Evolutionary conservation across 2,113 vertebrate species (phyloP), one percentile per base, ranked within the genome.

Genomic region (Thymallus thymallus): DNA sequence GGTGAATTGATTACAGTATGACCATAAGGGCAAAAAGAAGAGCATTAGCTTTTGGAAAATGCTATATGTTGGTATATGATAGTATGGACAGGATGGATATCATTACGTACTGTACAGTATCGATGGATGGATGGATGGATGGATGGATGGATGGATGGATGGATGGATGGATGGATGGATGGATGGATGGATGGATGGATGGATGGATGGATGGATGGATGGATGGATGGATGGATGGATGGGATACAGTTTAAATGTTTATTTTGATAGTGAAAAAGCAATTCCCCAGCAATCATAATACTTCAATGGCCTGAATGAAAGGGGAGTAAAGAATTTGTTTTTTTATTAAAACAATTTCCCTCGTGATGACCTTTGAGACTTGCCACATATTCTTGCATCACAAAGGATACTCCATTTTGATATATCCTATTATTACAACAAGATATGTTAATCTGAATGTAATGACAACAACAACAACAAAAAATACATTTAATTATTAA

Each of bases 391-490:
- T 60, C 26, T 69, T 46, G 18, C 61, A 51, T 12, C 61, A 24
- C 12, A 46, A 24, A 58, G 23, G 5, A n/a, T 66, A 26, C 55
- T 71, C 22, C 55, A 14, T 61, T 69, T 69, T 51, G 69, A 65
- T 23, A 73, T 76, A 63, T 55, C 51, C 68, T 76, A 76, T 83
- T 77, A 76, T 61, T 9, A 60, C 56, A 60, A 18, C 48, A 58
- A 70, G 35, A 29, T 73, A 73, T 71, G 22, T 48, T 80, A 61
- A 58, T 77, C 60, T 30, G 24, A 82, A 75, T 82, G 76, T 73
- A 76, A 85, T 51, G 41, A 62, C 69, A 64, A 72, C 26, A 29
- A 80, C 69, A 51, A 62, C 67, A 18, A 51, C 6, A 48, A 48
- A 14, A 16, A 14, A 60, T 73, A 55, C 76, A 81, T 61, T 65